Percentiles rank a stretch among this genome's conserved stretches.
Evolutionary conservation across 2,888 invertebrate genomes (phyloP).

Genomic region (Diplazon laetatorius): DNA sequence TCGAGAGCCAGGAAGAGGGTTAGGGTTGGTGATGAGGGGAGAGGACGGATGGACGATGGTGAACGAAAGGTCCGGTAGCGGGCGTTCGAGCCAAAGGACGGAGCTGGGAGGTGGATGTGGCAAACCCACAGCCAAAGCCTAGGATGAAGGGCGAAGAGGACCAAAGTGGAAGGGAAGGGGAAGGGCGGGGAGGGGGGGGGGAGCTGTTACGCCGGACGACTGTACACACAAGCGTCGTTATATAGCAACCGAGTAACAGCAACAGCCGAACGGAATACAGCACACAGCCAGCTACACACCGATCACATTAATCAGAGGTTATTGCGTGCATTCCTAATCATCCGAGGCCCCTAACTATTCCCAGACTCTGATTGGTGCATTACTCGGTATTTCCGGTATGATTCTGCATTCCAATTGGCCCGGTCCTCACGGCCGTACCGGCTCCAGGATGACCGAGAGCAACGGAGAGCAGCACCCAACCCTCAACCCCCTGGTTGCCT

Average conservation of each 20-base stretch:
- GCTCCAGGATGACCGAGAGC: slow-evolving; percentile 53
- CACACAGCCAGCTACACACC: slow-evolving; percentile 73
- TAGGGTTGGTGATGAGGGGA: slow-evolving; percentile 63
- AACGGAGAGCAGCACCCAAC: slow-evolving; percentile 48
- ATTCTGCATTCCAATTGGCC: slow-evolving; percentile 82
- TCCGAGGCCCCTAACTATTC: slow-evolving; percentile 82
- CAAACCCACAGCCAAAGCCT: slow-evolving; percentile 69
- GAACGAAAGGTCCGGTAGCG: slow-evolving; percentile 61
- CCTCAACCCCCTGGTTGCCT: slow-evolving; percentile 37
- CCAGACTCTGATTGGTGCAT: slow-evolving; percentile 83
- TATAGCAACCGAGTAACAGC: slow-evolving; percentile 57
- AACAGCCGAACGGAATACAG: slow-evolving; percentile 56
- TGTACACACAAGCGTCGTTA: slow-evolving; percentile 64
- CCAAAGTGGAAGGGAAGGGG: slow-evolving; percentile 12
- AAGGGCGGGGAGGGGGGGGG: slow-evolving; percentile 18
- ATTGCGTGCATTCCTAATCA: slow-evolving; percentile 83
- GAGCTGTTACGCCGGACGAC: slow-evolving; percentile 41
- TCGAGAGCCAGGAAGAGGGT: slow-evolving; percentile 33
- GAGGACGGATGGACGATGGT: slow-evolving; percentile 53
- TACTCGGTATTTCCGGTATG: slow-evolving; percentile 83
- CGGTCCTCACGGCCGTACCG: slow-evolving; percentile 69
- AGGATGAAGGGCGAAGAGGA: slow-evolving; percentile 59
- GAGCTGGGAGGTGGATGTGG: slow-evolving; percentile 66
- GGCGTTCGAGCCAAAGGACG: slow-evolving; percentile 76
- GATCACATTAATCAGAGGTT: slow-evolving; percentile 83